Evolutionary conservation across 2,888 invertebrate genomes (phyloP), one percentile per base, ranked within the genome.

Genomic region (Taenaris catops): DNA sequence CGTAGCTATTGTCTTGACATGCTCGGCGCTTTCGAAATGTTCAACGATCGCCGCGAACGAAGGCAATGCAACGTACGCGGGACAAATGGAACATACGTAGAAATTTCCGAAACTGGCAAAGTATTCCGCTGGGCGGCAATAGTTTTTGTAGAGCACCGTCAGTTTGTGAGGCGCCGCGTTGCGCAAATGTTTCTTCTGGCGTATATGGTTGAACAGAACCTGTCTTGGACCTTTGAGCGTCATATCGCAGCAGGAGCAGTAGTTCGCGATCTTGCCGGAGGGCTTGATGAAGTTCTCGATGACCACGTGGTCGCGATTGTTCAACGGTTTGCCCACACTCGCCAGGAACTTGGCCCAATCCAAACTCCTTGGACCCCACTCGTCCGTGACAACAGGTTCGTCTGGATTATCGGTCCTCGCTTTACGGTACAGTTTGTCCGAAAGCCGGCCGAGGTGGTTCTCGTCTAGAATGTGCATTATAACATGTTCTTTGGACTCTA

Each of bases 331-430:
- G 4, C 84, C 83, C 2, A 75, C 74, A 33, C 75, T 73, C 4
- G 78, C 74, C n/a, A 86, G 48, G 46, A 78, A 86, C 41, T 83
- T 84, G 0, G 72, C 69, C 86, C 86, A 86, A 47, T 80, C 83
- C 10, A 83, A 53, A 28, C 79, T 80, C 42, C 79, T 83, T 0
- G 80, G 75, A 0, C 86, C 84, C 86, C 86, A 86, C 34, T 86
- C 84, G 7, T 83, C 84, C 0, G 81, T 80, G 0, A 79, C 64
- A 0, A 79, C 64, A 0, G 63, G 45, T 0, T 69, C 70, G n/a
- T 79, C 81, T 0, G 70, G 63, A 27, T 67, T 72, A 2, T 56
- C 61, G 0, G 63, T 58, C 31, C 70, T 78, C 51, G 72, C 65
- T 14, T 69, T 65, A 1, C 76, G 46, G 47, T 71, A 86, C 4